Evolutionary conservation across 2,888 invertebrate species (phyloP).

Genomic region (Macroteleia sp.): DNA sequence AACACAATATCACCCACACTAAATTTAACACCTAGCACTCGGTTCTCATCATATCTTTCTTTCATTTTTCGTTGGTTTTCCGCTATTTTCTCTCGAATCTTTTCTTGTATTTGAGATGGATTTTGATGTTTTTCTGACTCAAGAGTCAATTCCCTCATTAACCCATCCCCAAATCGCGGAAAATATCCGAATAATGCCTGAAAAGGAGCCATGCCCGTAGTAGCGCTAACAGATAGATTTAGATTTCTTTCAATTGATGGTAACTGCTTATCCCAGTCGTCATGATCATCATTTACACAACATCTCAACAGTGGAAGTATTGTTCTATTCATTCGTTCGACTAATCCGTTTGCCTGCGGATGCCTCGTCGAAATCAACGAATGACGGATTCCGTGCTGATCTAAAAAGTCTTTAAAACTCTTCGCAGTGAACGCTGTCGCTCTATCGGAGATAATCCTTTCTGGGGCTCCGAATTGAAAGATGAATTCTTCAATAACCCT

Average conservation of each 20-base stretch:
- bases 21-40: background rate
- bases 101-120: background rate
- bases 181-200: slow-evolving; percentile 7
- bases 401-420: slow-evolving; percentile 15
- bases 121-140: slow-evolving; percentile 1
- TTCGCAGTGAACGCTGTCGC: slow-evolving; percentile 47
- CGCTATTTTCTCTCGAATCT: slow-evolving; percentile 1
- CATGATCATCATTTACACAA: background rate
- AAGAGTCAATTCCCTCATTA: slow-evolving; percentile 1
- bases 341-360: slow-evolving; percentile 61
- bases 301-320: slow-evolving; percentile 14
- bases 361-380: slow-evolving; percentile 50
- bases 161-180: slow-evolving; percentile 11
- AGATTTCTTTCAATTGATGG: background rate
- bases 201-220: slow-evolving; percentile 17
- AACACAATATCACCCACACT: slow-evolving; percentile 25
- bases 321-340: slow-evolving; percentile 17
- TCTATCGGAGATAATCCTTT: slow-evolving; percentile 59
- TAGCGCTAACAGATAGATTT: background rate
- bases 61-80: background rate
- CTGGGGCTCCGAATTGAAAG: slow-evolving; percentile 36
- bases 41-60: slow-evolving; percentile 5
- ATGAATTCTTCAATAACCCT: background rate
- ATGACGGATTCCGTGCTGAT: slow-evolving; percentile 39
- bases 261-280: slow-evolving; percentile 21